Evolutionary conservation across 2,113 vertebrate genomes (phyloP).

Genomic region (Opisthocomus hoazin): DNA sequence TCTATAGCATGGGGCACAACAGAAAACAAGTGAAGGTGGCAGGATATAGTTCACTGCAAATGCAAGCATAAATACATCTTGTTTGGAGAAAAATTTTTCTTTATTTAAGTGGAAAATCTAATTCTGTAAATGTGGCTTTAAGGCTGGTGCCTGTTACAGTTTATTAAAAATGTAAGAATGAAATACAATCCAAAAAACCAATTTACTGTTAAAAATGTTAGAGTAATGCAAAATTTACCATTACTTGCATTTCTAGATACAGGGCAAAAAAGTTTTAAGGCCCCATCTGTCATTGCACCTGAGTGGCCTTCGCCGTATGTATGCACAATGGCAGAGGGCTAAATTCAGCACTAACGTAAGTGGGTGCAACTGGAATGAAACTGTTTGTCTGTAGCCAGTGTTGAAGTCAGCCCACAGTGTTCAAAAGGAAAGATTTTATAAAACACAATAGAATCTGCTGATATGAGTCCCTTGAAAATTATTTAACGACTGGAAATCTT

Average conservation of each 20-base stretch:
- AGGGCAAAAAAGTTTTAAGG: not conserved
- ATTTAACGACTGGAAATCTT: not conserved
- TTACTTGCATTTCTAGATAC: not conserved
- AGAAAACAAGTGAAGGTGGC: not conserved
- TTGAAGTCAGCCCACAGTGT: fast-evolving
- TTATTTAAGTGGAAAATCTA: not conserved
- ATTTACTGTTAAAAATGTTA: not conserved
- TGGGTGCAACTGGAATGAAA: not conserved
- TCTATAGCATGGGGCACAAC: not conserved
- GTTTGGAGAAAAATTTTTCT: not conserved
- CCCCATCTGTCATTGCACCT: not conserved
- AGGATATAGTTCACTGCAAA: not conserved
- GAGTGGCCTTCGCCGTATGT: not conserved
- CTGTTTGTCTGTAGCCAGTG: not conserved
- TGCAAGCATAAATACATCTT: not conserved
- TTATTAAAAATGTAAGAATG: not conserved
- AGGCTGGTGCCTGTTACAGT: not conserved
- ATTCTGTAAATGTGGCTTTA: not conserved
- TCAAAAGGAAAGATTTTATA: not conserved
- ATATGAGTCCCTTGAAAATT: slow-evolving; percentile 5
- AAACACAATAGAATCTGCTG: not conserved
- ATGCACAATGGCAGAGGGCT: not conserved
- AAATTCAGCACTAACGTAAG: not conserved
- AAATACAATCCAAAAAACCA: not conserved
- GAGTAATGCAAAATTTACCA: not conserved